A percentile compares a stretch with the other conserved stretches of the same genome.
These are phyloP conservation scores for Tokudaia muenninki DNA, from an alignment of 2,797 vertebrate genomes.

Conservation along the genomic window DNA sequence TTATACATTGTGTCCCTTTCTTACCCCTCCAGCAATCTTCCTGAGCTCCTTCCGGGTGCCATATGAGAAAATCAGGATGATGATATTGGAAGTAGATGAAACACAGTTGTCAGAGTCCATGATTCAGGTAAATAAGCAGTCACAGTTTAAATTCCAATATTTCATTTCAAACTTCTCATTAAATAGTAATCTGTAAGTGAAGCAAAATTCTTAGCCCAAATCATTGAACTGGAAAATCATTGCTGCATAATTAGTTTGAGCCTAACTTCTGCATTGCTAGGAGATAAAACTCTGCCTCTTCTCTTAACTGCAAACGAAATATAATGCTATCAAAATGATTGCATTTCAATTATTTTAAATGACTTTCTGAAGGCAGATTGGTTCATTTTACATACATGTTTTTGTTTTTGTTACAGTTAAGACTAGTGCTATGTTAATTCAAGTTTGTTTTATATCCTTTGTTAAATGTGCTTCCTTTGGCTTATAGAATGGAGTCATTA, in stretches of 20 bases:
- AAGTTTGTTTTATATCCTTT: conserved; percentile 59
- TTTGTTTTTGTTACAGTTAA: conserved; percentile 51
- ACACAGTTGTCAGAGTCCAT: conserved; percentile 95
- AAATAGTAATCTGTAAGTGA: conserved; percentile 74
- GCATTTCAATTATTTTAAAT: conserved; percentile 75
- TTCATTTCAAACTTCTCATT: conserved; percentile 79
- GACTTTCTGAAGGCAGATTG: conserved; percentile 55
- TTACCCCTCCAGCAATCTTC: conserved; percentile 92
- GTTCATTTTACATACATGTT: conserved; percentile 60
- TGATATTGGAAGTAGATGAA: conserved; percentile 97
- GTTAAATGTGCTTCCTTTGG: conserved; percentile 4
- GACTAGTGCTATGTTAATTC: neutral
- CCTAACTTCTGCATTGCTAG: conserved; percentile 55
- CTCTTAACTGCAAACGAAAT: conserved; percentile 39
- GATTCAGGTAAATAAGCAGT: conserved; percentile 93
- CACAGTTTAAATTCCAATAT: conserved; percentile 75
- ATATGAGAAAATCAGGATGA: conserved; percentile 95
- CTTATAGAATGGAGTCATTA: conserved; percentile 2
- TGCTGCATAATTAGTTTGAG: conserved; percentile 65
- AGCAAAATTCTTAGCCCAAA: conserved; percentile 75
- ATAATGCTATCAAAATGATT: conserved; percentile 66
- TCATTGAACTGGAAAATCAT: conserved; percentile 79
- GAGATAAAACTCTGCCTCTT: conserved; percentile 70
- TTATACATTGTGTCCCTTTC: neutral
- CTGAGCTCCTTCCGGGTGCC: conserved; percentile 97